Conservation (phyloP, 1,140 invertebrate genomes). For the Trichonephila inaurata region DNA sequence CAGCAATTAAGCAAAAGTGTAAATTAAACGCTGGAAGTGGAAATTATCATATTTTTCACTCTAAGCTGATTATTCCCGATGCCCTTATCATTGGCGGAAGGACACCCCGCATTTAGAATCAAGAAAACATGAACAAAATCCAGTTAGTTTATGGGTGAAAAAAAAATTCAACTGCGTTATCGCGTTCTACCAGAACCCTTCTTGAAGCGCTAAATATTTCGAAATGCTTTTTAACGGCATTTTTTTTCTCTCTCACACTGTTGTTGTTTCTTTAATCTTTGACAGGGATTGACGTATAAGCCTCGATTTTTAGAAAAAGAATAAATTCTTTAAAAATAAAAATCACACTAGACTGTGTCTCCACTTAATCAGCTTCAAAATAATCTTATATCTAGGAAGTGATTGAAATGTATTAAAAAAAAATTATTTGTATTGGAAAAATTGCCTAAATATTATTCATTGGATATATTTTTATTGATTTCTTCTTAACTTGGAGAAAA, state of each 20-base stretch:
- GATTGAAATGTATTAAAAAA: background rate
- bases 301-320: constrained; percentile 15
- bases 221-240: constrained; percentile 47
- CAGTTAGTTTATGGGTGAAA: background rate
- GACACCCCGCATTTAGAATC: background rate
- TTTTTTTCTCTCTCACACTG: constrained; percentile 5
- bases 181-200: constrained; percentile 44
- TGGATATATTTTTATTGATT: background rate
- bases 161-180: constrained; percentile 50
- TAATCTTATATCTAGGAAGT: constrained; percentile 10
- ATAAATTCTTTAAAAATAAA: constrained; percentile 43
- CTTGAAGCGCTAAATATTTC: constrained; percentile 61
- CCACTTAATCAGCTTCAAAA: background rate
- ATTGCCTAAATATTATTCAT: background rate
- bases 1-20: constrained; percentile 72
- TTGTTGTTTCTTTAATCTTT: constrained; percentile 25
- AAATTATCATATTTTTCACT: constrained; percentile 75
- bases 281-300: constrained; percentile 54
- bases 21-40: constrained; percentile 60
- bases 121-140: background rate
- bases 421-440: background rate
- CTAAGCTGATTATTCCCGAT: constrained; percentile 75
- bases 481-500: background rate
- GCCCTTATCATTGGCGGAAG: constrained; percentile 50
- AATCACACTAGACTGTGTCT: background rate